These are phyloP conservation scores for Tetramorium alpestre DNA, from an alignment of 1,140 invertebrate species.

Conservation along the genomic window DNA sequence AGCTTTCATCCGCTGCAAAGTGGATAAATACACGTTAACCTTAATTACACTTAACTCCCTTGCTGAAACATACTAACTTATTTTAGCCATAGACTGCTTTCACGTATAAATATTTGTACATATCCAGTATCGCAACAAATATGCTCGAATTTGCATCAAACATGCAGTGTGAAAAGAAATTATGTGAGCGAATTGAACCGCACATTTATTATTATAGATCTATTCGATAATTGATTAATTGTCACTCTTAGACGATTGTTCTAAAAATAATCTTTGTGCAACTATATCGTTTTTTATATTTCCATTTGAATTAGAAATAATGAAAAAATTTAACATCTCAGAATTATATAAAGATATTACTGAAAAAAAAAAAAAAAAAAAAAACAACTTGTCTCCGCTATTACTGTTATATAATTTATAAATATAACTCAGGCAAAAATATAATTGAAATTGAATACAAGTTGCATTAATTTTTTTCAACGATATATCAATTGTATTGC, in stretches of 20 bases:
- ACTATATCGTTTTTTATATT: not conserved
- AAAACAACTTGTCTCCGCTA: not conserved
- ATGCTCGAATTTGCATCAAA: not conserved
- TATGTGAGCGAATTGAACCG: not conserved
- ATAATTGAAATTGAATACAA: not conserved
- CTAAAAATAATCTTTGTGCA: not conserved
- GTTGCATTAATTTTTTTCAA: not conserved
- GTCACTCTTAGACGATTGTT: not conserved
- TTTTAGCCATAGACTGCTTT: constrained; percentile 20
- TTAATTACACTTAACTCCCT: constrained; percentile 29
- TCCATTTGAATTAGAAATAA: not conserved
- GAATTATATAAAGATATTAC: not conserved
- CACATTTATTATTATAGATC: not conserved
- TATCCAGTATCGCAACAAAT: not conserved
- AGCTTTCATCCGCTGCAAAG: constrained; percentile 20
- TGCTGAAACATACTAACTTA: constrained; percentile 5
- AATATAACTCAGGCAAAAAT: not conserved
- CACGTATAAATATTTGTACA: not conserved
- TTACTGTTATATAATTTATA: not conserved
- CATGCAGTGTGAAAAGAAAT: not conserved
- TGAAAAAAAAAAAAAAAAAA: not conserved
- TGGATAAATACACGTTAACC: constrained; percentile 42
- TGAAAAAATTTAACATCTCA: not conserved
- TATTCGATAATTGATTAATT: not conserved
- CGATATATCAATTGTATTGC: not conserved